Conservation (phyloP, 2,113 vertebrate genomes). For the Austrofundulus limnaeus region DNA sequence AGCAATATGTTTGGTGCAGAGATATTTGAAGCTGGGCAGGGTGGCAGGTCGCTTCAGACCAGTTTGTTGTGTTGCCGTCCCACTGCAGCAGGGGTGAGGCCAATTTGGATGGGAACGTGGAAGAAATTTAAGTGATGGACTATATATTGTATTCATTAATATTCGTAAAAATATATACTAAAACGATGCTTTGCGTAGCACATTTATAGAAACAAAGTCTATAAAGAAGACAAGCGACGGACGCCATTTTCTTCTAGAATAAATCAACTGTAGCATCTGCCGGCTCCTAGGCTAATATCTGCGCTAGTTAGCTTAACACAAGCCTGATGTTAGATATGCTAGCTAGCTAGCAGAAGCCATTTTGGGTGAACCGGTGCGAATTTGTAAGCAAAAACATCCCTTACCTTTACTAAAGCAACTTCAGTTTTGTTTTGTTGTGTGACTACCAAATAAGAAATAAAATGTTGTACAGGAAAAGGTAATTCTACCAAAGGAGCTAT, state of each 20-base stretch:
- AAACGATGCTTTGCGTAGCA: not conserved
- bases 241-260: constrained; percentile 74
- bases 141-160: too few relatives aligned
- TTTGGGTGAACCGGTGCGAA: constrained; percentile 69
- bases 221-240: constrained; percentile 28
- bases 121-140: too few relatives aligned
- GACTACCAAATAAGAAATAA: constrained; percentile 60
- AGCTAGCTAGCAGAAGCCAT: constrained; percentile 72
- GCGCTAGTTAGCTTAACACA: constrained; percentile 31
- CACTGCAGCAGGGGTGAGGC: too few relatives aligned
- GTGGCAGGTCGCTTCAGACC: too few relatives aligned
- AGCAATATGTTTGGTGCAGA: constrained; percentile 18
- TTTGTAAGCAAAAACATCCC: constrained; percentile 32
- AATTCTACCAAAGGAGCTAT: constrained; percentile 20
- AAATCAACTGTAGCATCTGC: constrained; percentile 42
- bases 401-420: constrained; percentile 80
- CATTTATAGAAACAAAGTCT: not conserved
- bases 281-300: constrained; percentile 38
- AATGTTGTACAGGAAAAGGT: constrained; percentile 10
- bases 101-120: not conserved
- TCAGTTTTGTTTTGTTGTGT: constrained; percentile 75
- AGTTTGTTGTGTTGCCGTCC: too few relatives aligned
- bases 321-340: constrained; percentile 17
- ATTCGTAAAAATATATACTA: not conserved
- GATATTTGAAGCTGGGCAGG: constrained; percentile 28